These are phyloP conservation scores for Eupithecia abbreviata DNA, from an alignment of 2,888 invertebrate species.

Conservation along the genomic window DNA sequence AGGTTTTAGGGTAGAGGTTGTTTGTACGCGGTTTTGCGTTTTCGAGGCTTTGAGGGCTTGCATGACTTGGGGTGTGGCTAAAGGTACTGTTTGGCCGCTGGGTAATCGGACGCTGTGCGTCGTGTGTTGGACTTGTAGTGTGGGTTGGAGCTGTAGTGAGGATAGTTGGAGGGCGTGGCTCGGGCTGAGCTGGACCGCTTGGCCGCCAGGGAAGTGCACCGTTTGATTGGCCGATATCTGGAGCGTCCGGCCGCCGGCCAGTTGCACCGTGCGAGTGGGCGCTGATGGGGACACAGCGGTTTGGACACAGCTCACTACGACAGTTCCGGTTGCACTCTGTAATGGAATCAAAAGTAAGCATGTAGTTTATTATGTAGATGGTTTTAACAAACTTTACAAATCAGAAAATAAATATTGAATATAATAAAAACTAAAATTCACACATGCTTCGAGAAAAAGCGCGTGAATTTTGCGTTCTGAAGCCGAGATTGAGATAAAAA, in stretches of 20 bases:
- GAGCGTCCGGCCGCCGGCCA: conserved; percentile 72
- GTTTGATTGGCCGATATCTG: conserved; percentile 68
- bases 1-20: conserved; percentile 57
- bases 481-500: too few species aligned
- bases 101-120: conserved; percentile 73
- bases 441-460: too few species aligned
- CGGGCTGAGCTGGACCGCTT: conserved; percentile 60
- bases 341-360: conserved; percentile 34
- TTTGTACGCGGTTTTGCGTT: conserved; percentile 54
- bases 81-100: conserved; percentile 74
- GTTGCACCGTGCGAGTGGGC: conserved; percentile 66
- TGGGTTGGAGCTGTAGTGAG: conserved; percentile 60
- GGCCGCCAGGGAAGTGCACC: conserved; percentile 63
- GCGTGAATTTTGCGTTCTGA: too few species aligned
- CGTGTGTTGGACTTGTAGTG: conserved; percentile 59
- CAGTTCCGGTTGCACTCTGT: conserved; percentile 61
- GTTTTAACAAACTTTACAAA: too few species aligned
- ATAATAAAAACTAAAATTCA: too few species aligned
- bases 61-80: conserved; percentile 66
- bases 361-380: too few species aligned
- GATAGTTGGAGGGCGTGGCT: conserved; percentile 69
- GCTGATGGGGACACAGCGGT: conserved; percentile 58
- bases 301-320: conserved; percentile 63
- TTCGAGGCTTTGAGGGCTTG: conserved; percentile 64
- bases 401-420: too few species aligned